These are phyloP conservation scores for Atherinosoma microstoma DNA, from an alignment of 2,797 vertebrate species.

Conservation along the genomic window DNA sequence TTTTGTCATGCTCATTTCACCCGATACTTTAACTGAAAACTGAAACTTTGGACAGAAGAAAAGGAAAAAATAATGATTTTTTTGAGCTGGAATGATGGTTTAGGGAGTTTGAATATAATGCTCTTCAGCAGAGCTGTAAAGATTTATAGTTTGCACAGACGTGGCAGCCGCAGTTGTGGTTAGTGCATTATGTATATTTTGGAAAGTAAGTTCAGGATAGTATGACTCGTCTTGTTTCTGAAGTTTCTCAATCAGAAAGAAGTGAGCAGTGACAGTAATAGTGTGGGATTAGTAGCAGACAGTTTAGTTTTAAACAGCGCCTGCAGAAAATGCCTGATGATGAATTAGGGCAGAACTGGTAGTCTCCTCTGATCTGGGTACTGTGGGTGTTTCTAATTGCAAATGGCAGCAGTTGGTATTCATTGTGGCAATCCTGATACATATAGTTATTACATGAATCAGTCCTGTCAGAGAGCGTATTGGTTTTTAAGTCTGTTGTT, in stretches of 20 bases:
- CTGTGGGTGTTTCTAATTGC: conserved; percentile 67
- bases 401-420: conserved; percentile 39
- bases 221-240: conserved; percentile 44
- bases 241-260: conserved; percentile 29
- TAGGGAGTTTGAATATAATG: conserved; percentile 48
- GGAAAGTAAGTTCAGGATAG: conserved; percentile 36
- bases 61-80: conserved; percentile 51
- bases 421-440: conserved; percentile 50
- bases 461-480: conserved; percentile 27
- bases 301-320: conserved; percentile 28
- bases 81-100: conserved; percentile 49
- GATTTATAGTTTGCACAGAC: conserved; percentile 61
- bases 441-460: conserved; percentile 53
- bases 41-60: conserved; percentile 18
- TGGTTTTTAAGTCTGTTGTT: conserved; percentile 37
- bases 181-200: conserved; percentile 53
- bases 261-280: conserved; percentile 25
- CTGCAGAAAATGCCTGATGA: conserved; percentile 37
- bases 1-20: conserved; percentile 22
- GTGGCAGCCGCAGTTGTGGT: conserved; percentile 64
- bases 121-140: conserved; percentile 54
- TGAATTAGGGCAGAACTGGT: conserved; percentile 47
- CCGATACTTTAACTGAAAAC: conserved; percentile 29
- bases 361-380: conserved; percentile 59
- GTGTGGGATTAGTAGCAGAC: conserved; percentile 22